Evolutionary conservation across 2,113 vertebrate species (phyloP).

Genomic region (Oncorhynchus nerka): DNA sequence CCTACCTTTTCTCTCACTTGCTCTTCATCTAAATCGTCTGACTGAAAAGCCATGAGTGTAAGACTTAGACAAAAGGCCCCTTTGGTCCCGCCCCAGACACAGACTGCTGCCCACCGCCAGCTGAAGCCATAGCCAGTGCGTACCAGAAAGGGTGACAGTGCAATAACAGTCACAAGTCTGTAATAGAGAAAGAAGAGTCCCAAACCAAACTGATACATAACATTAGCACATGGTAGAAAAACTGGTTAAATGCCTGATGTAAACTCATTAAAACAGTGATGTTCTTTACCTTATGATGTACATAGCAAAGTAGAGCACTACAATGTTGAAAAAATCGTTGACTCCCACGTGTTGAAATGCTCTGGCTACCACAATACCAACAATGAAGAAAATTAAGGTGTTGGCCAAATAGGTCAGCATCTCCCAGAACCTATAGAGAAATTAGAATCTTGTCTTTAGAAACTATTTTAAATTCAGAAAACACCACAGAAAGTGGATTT

Average conservation of each 20-base stretch:
- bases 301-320: constrained; percentile 38
- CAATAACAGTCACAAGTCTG: constrained; percentile 58
- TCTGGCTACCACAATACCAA: constrained; percentile 40
- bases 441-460: background rate
- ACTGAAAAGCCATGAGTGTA: constrained; percentile 47
- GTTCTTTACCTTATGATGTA: constrained; percentile 10
- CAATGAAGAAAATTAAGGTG: constrained; percentile 41
- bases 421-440: constrained; percentile 43
- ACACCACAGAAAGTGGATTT: background rate
- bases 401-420: constrained; percentile 50
- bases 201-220: background rate
- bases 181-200: background rate
- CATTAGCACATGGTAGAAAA: background rate
- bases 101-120: constrained; percentile 63
- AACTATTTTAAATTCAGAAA: no score
- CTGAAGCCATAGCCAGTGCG: constrained; percentile 56
- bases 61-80: constrained; percentile 52
- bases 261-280: background rate
- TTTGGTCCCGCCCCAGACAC: constrained; percentile 64
- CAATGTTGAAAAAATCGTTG: constrained; percentile 38
- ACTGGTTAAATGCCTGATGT: background rate
- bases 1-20: constrained; percentile 26
- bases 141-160: background rate
- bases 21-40: constrained; percentile 18
- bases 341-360: constrained; percentile 3